Percentiles rank a stretch among this genome's conserved stretches.
Evolutionary conservation across 2,797 vertebrate species (phyloP).

Genomic region (Apogon talboti): DNA sequence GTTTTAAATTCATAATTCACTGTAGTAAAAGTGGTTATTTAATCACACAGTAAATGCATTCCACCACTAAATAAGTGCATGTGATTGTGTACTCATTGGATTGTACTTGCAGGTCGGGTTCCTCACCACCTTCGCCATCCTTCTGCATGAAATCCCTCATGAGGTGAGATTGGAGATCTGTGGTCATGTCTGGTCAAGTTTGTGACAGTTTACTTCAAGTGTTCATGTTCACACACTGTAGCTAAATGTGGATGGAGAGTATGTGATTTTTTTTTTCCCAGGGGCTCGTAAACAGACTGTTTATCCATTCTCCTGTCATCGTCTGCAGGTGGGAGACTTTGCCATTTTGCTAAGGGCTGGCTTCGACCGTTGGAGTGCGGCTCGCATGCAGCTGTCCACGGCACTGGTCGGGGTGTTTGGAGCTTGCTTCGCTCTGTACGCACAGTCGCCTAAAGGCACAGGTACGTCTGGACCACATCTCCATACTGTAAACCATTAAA

Average conservation of each 20-base stretch:
- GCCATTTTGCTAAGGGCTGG: slow-evolving; percentile 96
- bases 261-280: background rate
- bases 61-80: background rate
- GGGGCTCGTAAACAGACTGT: slow-evolving; percentile 25
- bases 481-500: background rate
- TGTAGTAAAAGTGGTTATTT: background rate
- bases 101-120: slow-evolving; percentile 89
- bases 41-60: background rate
- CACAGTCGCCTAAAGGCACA: slow-evolving; percentile 92
- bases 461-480: slow-evolving; percentile 76
- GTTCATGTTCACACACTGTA: background rate
- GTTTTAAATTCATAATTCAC: too few relatives aligned
- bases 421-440: slow-evolving; percentile 91
- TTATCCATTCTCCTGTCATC: background rate
- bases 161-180: slow-evolving; percentile 86
- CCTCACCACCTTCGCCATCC: slow-evolving; percentile 95
- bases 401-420: slow-evolving; percentile 93
- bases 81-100: slow-evolving; percentile 16
- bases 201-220: background rate
- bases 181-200: background rate
- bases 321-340: slow-evolving; percentile 94
- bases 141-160: slow-evolving; percentile 98
- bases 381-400: slow-evolving; percentile 95
- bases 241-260: background rate
- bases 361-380: slow-evolving; percentile 98